Evolutionary conservation across 1,140 invertebrate genomes (phyloP), one percentile per base, ranked within the genome.

Genomic region (Caerostris extrusa): DNA sequence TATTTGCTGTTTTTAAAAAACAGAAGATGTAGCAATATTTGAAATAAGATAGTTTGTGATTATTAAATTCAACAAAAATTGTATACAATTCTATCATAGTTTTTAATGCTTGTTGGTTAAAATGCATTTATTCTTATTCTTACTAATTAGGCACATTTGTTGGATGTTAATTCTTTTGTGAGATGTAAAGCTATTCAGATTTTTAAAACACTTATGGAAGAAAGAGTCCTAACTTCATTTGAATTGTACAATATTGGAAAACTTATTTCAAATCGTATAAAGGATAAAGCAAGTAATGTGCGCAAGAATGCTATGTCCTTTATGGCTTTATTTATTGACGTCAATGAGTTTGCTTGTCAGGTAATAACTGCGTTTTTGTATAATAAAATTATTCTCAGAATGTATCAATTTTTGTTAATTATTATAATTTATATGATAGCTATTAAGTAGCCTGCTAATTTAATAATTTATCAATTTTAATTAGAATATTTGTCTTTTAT

Each of bases 141-240:
- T 6, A 53, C 58, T 12, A 7, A 19, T 56, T 60, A 94, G 94
- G 97, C 98, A n/a, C 98, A 98, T 95, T 97, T 98, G 81, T 97
- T 97, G 94, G 98, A 99, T 96, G 95, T 97, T 2, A 97, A 98
- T 95, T 97, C 98, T 5, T 98, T 98, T 95, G 98, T 98, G 2
- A 96, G 98, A 90, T 97, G 98, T 77, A 95, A 97, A 96, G 97
- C 97, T 3, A 96, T 98, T 50, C 97, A 98, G 95, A 97, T 97
- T 86, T 98, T 98, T 98, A 96, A 97, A 95, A 96, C 96, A 50
- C 96, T 98, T 56, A 97, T 97, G 90, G 96, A 97, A 69, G 97
- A 98, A 95, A 97, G 97, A 95, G 97, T 97, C 88, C 96, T 98
- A 50, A 98, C 98, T 0, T 95, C 98, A 56, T 96, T 96, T 2